Base-by-base conservation (phyloP, 30 jellyfish, hydroid and myxozoan genomes). In the Mastigias papua region DNA sequence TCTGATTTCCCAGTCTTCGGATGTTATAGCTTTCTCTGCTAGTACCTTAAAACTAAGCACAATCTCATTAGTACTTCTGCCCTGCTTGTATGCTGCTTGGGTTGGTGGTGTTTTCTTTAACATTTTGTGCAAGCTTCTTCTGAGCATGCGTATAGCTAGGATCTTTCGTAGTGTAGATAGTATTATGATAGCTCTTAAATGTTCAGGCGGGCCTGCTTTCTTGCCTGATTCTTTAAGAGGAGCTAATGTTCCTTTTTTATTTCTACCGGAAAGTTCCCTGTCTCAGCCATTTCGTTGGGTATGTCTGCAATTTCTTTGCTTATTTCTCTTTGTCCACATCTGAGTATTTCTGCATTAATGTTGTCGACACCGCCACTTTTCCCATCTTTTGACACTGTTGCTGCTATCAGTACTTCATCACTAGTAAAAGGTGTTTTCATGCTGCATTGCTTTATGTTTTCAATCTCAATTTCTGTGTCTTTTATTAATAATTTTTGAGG, bases 61-160 rank as follows among this genome's bases (percentile, higher is more conserved):
- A 1, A 21, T 86, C 81, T 84, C 87, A 42, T 87, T 84, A 0
- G 93, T 71, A 0, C 73, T 13, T 32, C 93, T 50, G 25, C 93
- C 93, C 67, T 84, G 81, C 20, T 69, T 87, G 61, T 78, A 77
- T 11, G 91, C 91, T 22, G 87, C 97, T 61, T 89, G 97, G 0
- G 93, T 1, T 34, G 20, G 34, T 48, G 97, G 93, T 0, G 79
- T 80, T 32, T 20, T 83, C 20, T 13, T 34, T 17, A 48, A 37
- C 19, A 37, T 0, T 64, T 49, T 48, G 26, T 86, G 86, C 0
- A 65, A n/a, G 51, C 67, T 26, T 62, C 28, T 73, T 76, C 31
- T 42, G 54, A 76, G 57, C 37, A 86, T 86, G 63, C 83, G 60
- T 17, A 67, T 25, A 21, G 91, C 89, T 27, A 86, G 71, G 57